A percentile compares a stretch with the other conserved stretches of the same genome.
These are phyloP conservation scores for Bombus picipes DNA, from an alignment of 1,140 invertebrate species.

Conservation along the genomic window DNA sequence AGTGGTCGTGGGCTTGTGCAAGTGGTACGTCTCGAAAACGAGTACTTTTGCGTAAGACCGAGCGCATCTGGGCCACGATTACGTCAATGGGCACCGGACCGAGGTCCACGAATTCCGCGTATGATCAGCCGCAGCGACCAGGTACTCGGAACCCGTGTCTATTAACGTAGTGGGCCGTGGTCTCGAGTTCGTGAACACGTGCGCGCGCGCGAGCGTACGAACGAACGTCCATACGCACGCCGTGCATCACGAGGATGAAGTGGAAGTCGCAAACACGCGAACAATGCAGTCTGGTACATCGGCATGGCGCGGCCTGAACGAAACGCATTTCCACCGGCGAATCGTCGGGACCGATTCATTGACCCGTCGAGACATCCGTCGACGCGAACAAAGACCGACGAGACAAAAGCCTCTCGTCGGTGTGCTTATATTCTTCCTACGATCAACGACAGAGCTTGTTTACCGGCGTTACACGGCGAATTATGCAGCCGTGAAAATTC, in stretches of 20 bases:
- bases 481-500: constrained; percentile 30
- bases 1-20: background rate
- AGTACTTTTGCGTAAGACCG: constrained; percentile 56
- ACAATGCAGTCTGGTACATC: constrained; percentile 59
- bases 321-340: constrained; percentile 64
- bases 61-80: constrained; percentile 57
- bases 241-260: too few species aligned
- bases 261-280: constrained; percentile 52
- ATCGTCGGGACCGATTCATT: constrained; percentile 69
- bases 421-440: constrained; percentile 59
- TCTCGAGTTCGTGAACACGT: background rate
- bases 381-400: constrained; percentile 63
- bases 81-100: constrained; percentile 42
- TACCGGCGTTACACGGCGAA: constrained; percentile 1
- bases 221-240: too few species aligned
- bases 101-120: too few species aligned
- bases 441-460: constrained; percentile 42
- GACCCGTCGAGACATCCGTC: constrained; percentile 69
- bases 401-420: constrained; percentile 61
- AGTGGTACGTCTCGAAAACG: constrained; percentile 23
- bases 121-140: too few species aligned
- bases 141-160: constrained; percentile 11
- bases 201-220: background rate
- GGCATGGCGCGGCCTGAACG: constrained; percentile 43
- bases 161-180: constrained; percentile 23